phyloP scores from a whole-genome alignment of 37 sponge, comb jelly and placozoan genomes.

The Chondrosia reniformis region DNA sequence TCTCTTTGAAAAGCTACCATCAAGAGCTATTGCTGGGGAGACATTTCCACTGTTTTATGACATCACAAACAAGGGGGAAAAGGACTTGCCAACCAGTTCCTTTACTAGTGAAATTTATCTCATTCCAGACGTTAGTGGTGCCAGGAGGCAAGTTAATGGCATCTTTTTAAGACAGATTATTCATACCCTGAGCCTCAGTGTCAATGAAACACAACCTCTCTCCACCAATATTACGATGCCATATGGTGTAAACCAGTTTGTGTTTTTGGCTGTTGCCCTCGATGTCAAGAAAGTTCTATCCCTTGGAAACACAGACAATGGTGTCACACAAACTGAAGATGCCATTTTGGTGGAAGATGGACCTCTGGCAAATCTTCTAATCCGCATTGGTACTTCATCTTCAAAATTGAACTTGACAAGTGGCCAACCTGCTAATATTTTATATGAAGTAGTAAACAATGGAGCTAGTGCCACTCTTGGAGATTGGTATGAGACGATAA shows the following conservation, averaged over 20 bases:
- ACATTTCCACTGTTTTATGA: not conserved
- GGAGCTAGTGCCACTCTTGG: constrained; percentile 9
- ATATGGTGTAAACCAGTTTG: not conserved
- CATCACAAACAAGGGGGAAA: constrained; percentile 20
- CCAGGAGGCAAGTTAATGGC: not conserved
- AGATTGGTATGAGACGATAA: constrained; percentile 23
- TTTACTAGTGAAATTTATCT: constrained; percentile 23
- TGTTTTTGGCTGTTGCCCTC: constrained; percentile 6
- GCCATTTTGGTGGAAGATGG: constrained; percentile 19
- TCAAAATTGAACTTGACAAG: not conserved
- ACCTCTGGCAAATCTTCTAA: constrained; percentile 23
- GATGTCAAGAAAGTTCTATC: constrained; percentile 19
- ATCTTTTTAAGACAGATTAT: constrained; percentile 6
- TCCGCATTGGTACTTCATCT: not conserved
- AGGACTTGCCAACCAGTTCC: not conserved
- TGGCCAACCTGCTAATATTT: constrained; percentile 10
- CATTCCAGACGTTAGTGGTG: not conserved
- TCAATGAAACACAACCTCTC: not conserved
- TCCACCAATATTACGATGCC: not conserved
- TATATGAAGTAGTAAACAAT: constrained; percentile 1
- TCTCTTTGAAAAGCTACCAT: not conserved
- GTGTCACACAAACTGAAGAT: not conserved
- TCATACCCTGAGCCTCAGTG: not conserved
- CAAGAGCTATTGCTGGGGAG: constrained; percentile 6
- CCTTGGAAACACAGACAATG: not conserved